Evolutionary conservation across 2,113 vertebrate species (phyloP).

Genomic region (Okapia johnstoni): DNA sequence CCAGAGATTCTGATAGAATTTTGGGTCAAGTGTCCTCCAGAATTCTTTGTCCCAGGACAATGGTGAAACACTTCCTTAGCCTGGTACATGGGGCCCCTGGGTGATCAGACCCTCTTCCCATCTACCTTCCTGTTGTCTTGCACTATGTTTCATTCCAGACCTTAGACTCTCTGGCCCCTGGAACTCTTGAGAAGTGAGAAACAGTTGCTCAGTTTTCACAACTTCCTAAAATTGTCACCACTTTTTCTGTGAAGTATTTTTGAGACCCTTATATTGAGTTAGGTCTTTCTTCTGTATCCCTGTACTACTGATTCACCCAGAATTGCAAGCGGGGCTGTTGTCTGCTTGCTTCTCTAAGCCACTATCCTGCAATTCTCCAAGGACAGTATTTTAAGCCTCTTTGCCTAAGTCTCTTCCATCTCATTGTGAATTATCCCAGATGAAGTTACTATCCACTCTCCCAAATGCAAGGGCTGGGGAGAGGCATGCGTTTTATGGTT

Average conservation of each 20-base stretch:
- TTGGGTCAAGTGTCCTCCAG: background rate
- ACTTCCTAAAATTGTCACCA: background rate
- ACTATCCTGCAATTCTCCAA: background rate
- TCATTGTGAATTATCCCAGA: background rate
- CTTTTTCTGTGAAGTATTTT: background rate
- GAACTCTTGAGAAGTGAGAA: background rate
- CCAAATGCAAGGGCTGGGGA: background rate
- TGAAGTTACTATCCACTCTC: no score
- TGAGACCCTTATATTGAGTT: background rate
- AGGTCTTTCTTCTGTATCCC: background rate
- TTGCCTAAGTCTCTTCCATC: background rate
- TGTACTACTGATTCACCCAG: background rate
- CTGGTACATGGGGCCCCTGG: rapidly evolving
- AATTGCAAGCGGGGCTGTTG: rapidly evolving
- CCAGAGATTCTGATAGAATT: background rate
- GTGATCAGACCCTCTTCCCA: background rate
- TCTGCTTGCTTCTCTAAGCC: background rate
- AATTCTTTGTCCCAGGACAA: background rate
- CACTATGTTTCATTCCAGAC: background rate
- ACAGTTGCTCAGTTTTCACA: background rate
- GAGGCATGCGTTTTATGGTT: background rate
- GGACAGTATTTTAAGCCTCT: background rate
- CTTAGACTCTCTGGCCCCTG: background rate
- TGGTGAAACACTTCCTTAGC: background rate
- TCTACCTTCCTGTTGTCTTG: rapidly evolving